Evolutionary conservation across 2,888 invertebrate species (phyloP).

Genomic region (Papilio protenor): DNA sequence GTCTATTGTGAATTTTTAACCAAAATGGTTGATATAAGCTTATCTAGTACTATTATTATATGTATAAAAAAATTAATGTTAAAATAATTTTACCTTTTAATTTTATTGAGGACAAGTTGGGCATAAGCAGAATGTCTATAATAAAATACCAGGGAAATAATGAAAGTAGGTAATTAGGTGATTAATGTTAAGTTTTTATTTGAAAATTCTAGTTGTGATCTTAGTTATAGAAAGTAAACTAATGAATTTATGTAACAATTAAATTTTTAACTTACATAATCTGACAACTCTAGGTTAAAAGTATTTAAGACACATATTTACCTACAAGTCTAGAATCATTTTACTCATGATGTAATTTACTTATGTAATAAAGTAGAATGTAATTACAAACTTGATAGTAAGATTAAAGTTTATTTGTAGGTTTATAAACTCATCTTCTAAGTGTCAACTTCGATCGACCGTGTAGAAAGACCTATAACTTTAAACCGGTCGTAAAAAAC

Average conservation of each 20-base stretch:
- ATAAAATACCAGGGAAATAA: too few relatives aligned
- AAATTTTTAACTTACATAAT: too few relatives aligned
- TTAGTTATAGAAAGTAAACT: too few relatives aligned
- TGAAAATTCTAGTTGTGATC: background rate
- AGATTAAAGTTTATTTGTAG: background rate
- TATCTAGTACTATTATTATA: too few relatives aligned
- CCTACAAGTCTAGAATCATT: background rate
- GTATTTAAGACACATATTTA: background rate
- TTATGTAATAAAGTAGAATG: conserved; percentile 1
- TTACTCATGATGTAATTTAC: background rate
- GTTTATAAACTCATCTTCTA: background rate
- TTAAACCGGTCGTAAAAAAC: conserved; percentile 34
- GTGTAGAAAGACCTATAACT: conserved; percentile 7
- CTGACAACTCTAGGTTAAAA: too few relatives aligned
- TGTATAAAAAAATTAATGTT: too few relatives aligned
- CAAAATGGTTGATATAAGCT: too few relatives aligned
- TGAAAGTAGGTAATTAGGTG: too few relatives aligned
- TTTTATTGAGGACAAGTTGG: background rate
- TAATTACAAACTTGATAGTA: background rate
- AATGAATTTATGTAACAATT: too few relatives aligned
- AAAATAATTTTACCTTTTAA: too few relatives aligned
- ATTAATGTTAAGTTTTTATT: background rate
- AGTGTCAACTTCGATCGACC: conserved; percentile 10
- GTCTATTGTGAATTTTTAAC: too few relatives aligned
- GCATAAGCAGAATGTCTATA: background rate